Conservation (phyloP, 1,140 invertebrate species). For the Conus ventricosus region DNA sequence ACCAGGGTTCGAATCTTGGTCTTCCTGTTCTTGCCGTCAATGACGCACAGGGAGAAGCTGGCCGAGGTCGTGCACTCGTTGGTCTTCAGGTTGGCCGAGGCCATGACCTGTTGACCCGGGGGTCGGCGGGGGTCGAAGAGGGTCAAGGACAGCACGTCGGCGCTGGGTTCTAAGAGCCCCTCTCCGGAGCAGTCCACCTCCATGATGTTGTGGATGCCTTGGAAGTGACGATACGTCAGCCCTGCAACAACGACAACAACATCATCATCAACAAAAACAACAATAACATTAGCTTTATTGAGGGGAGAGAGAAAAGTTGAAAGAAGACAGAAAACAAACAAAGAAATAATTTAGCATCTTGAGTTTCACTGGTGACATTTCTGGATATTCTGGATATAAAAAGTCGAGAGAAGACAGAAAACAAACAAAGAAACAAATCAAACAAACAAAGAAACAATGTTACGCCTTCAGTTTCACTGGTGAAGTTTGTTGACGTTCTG, state of each 20-base stretch:
- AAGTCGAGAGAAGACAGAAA: too few species aligned
- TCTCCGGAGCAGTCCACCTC: constrained; percentile 33
- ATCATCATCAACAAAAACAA: too few species aligned
- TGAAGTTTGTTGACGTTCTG: too few species aligned
- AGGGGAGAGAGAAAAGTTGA: too few species aligned
- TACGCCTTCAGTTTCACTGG: too few species aligned
- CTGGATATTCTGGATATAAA: too few species aligned
- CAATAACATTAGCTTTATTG: not conserved
- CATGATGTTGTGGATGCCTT: constrained; percentile 23
- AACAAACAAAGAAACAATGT: too few species aligned
- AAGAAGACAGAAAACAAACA: too few species aligned
- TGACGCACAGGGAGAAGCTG: constrained; percentile 33
- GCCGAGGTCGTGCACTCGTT: constrained; percentile 28
- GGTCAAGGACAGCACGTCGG: constrained; percentile 11
- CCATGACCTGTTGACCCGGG: not conserved
- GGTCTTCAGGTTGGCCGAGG: constrained; percentile 33
- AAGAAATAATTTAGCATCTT: too few species aligned
- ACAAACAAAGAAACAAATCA: too few species aligned
- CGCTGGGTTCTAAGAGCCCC: not conserved
- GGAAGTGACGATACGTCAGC: constrained; percentile 12
- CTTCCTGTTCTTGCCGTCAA: not conserved
- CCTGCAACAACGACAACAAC: not conserved
- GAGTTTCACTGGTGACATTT: too few species aligned
- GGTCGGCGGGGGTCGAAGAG: not conserved
- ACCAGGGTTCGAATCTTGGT: constrained; percentile 24